Conservation (phyloP, 2,113 vertebrate genomes). For the Sylvia atricapilla region DNA sequence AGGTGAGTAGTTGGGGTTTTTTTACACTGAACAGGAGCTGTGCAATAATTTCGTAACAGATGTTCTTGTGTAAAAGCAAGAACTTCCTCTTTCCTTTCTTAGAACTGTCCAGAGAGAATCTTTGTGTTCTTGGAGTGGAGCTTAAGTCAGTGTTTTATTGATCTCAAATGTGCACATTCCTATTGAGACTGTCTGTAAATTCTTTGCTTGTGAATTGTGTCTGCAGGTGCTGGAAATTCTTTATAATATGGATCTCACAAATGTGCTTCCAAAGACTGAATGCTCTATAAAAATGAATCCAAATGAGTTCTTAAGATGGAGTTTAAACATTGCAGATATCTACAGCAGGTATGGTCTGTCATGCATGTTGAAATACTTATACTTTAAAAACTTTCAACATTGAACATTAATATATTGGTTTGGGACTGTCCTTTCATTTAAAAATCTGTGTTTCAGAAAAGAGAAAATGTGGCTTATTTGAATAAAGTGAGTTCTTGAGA, state of each 20-base stretch:
- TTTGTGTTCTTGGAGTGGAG: neutral
- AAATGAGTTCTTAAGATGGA: conserved; percentile 77
- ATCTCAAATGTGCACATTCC: neutral
- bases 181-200: neutral
- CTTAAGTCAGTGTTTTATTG: neutral
- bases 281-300: conserved; percentile 64
- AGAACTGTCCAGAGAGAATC: neutral
- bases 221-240: conserved; percentile 83
- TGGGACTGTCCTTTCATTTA: neutral
- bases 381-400: neutral
- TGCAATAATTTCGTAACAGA: neutral
- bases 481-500: neutral
- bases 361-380: neutral
- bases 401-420: neutral
- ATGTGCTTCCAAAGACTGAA: conserved; percentile 75
- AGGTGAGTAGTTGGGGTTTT: accelerated
- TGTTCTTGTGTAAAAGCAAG: neutral
- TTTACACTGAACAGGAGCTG: neutral
- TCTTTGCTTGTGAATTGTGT: neutral
- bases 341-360: conserved; percentile 79
- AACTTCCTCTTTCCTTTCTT: neutral
- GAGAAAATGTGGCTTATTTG: neutral
- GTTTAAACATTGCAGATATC: conserved; percentile 72
- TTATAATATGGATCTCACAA: conserved; percentile 69
- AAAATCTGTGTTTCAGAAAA: neutral